These are phyloP conservation scores for Plectropomus leopardus DNA, from an alignment of 2,113 vertebrate genomes.

Conservation along the genomic window DNA sequence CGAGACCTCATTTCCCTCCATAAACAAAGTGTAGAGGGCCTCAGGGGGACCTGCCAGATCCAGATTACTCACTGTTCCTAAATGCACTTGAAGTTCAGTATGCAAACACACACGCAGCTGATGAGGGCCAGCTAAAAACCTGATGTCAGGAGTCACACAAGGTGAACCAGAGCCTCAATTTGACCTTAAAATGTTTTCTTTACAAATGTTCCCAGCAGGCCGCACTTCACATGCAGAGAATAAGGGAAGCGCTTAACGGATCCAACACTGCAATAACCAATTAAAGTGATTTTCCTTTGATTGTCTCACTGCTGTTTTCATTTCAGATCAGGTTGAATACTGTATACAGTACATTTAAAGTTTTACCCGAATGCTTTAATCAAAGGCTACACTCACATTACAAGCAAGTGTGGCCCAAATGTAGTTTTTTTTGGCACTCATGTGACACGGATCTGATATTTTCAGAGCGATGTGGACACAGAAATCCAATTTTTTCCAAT, in stretches of 20 bases:
- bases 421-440: too few relatives aligned
- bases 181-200: conserved; percentile 20
- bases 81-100: conserved; percentile 27
- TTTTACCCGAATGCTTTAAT: not conserved
- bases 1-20: conserved; percentile 62
- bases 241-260: not conserved
- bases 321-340: not conserved
- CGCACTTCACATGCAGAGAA: not conserved
- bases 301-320: not conserved
- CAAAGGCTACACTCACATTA: too few relatives aligned
- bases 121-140: not conserved
- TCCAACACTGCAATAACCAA: not conserved
- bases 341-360: not conserved
- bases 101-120: conserved; percentile 18
- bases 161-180: not conserved
- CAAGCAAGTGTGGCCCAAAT: too few relatives aligned
- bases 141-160: conserved; percentile 13
- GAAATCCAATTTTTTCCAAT: too few relatives aligned
- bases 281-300: not conserved
- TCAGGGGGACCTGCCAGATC: conserved; percentile 35
- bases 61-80: conserved; percentile 39
- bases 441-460: too few relatives aligned
- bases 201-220: not conserved
- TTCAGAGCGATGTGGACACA: too few relatives aligned
- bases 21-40: conserved; percentile 64